These are phyloP conservation scores for Corella eumyota DNA, from an alignment of 23 tunicate species.

Conservation along the genomic window DNA sequence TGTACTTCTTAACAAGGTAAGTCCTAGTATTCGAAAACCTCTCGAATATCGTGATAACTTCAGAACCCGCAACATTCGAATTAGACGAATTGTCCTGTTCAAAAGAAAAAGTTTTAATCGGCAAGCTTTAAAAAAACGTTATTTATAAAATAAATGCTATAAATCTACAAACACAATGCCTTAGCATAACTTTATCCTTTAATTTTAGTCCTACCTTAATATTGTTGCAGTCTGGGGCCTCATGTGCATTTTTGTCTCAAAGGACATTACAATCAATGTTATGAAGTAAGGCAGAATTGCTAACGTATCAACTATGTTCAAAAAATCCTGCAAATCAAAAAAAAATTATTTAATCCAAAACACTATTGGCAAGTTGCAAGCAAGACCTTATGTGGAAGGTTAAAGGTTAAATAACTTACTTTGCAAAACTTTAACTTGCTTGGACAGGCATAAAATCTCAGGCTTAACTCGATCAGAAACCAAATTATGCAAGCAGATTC, in stretches of 20 bases:
- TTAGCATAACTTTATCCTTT: too few relatives aligned
- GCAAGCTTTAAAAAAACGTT: too few relatives aligned
- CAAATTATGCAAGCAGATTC: slow-evolving; percentile 93
- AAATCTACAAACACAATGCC: too few relatives aligned
- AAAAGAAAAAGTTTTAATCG: too few relatives aligned
- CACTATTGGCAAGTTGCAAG: too few relatives aligned
- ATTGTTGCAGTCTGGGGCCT: slow-evolving; percentile 85
- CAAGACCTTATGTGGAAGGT: too few relatives aligned
- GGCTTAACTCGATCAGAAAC: slow-evolving; percentile 83
- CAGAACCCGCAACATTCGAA: slow-evolving; percentile 93
- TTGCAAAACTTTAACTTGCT: slow-evolving; percentile 52
- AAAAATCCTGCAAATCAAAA: slow-evolving; percentile 55
- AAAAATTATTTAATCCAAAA: too few relatives aligned
- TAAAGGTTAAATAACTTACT: slow-evolving; percentile 18
- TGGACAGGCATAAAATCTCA: slow-evolving; percentile 69
- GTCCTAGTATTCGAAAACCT: slow-evolving; percentile 88
- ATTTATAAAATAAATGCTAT: too few relatives aligned
- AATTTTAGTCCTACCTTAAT: slow-evolving; percentile 62
- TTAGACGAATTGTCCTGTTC: slow-evolving; percentile 80
- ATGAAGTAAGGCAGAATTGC: slow-evolving; percentile 97
- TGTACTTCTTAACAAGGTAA: slow-evolving; percentile 83
- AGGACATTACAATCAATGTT: slow-evolving; percentile 64
- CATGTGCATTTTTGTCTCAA: slow-evolving; percentile 44
- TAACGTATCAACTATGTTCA: slow-evolving; percentile 71
- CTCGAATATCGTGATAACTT: slow-evolving; percentile 96